These are phyloP conservation scores for Lampropteryx suffumata DNA, from an alignment of 2,888 invertebrate species.

Conservation along the genomic window DNA sequence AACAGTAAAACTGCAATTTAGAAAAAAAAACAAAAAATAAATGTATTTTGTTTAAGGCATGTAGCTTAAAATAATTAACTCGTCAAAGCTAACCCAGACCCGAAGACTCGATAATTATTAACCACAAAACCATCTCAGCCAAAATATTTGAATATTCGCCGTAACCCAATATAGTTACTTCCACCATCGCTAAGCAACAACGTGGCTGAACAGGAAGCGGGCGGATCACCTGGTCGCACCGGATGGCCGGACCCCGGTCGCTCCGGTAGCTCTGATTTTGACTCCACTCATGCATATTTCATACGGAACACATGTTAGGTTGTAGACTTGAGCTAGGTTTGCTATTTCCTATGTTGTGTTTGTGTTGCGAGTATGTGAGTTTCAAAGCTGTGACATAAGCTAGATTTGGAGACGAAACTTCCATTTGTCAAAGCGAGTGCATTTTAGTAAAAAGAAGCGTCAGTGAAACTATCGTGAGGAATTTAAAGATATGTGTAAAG, in stretches of 20 bases:
- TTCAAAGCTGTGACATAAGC: too few relatives aligned
- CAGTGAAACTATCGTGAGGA: too few relatives aligned
- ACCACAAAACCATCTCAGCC: conserved; percentile 1
- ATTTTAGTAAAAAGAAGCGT: too few relatives aligned
- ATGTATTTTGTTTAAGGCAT: too few relatives aligned
- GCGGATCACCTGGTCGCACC: conserved; percentile 37
- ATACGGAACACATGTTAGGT: conserved; percentile 34
- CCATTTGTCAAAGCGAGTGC: too few relatives aligned
- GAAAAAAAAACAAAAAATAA: too few relatives aligned
- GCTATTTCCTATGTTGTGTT: conserved; percentile 24
- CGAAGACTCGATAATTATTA: neutral
- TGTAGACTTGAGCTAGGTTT: conserved; percentile 21
- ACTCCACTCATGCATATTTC: conserved; percentile 54
- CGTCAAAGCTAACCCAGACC: neutral
- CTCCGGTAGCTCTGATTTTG: conserved; percentile 40
- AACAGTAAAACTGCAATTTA: too few relatives aligned
- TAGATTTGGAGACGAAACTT: too few relatives aligned
- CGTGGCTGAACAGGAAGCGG: conserved; percentile 34
- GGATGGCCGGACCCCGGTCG: conserved; percentile 25
- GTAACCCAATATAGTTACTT: conserved; percentile 7
- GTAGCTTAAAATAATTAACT: too few relatives aligned
- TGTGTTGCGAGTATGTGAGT: too few relatives aligned
- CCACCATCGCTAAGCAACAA: conserved; percentile 14
- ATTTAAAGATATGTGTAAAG: too few relatives aligned
- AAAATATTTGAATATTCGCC: conserved; percentile 5